These are phyloP conservation scores for Zalophus californianus DNA, from an alignment of 2,797 vertebrate genomes.

Conservation along the genomic window DNA sequence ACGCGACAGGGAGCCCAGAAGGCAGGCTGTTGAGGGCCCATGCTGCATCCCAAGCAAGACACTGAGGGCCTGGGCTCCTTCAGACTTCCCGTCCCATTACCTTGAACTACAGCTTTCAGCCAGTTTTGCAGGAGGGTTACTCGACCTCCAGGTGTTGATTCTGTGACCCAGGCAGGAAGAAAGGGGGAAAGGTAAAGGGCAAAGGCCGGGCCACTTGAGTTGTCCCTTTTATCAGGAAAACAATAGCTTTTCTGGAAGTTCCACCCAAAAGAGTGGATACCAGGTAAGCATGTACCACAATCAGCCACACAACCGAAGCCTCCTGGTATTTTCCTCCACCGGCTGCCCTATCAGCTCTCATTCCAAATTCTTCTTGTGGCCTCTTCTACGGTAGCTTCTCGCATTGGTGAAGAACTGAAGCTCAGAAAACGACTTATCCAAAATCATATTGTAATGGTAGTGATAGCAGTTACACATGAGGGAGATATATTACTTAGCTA, in stretches of 20 bases:
- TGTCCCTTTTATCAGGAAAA: not conserved
- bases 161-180: not conserved
- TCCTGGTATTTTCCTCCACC: not conserved
- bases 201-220: not conserved
- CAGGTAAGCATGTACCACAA: not conserved
- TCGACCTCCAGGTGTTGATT: not conserved
- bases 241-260: not conserved
- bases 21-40: not conserved
- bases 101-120: not conserved
- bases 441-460: too few species aligned
- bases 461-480: accelerated
- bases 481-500: not conserved
- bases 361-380: not conserved
- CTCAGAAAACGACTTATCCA: not conserved
- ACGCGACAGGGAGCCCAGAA: not conserved
- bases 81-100: too few species aligned
- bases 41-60: not conserved
- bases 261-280: not conserved
- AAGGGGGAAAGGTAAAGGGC: not conserved
- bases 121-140: not conserved
- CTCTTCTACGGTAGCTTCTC: not conserved
- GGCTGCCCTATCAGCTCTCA: not conserved
- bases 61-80: not conserved
- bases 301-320: not conserved
- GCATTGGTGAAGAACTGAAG: not conserved